Evolutionary conservation across 2,888 invertebrate genomes (phyloP).

Genomic region (Agapetus fuscipes): DNA sequence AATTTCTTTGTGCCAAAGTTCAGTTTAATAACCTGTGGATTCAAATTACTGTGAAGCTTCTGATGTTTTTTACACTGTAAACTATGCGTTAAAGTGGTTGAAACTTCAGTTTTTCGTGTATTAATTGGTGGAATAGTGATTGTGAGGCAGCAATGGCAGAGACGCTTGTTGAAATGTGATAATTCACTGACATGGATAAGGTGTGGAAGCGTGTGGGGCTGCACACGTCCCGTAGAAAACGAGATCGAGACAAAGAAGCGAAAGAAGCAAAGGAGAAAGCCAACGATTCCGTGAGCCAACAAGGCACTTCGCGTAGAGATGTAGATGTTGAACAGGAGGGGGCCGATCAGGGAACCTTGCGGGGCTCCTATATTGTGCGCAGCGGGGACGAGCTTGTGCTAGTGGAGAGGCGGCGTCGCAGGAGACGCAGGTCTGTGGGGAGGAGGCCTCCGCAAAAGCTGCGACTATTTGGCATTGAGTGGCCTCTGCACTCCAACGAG

Average conservation of each 20-base stretch:
- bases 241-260: conserved; percentile 29
- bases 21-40: too few relatives aligned
- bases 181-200: conserved; percentile 46
- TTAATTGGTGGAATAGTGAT: too few relatives aligned
- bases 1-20: too few relatives aligned
- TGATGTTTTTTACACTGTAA: too few relatives aligned
- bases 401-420: conserved; percentile 39
- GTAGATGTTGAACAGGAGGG: conserved; percentile 4
- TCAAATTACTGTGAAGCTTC: too few relatives aligned
- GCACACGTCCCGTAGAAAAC: conserved; percentile 48
- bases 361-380: conserved; percentile 42
- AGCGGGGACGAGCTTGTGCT: conserved; percentile 45
- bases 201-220: conserved; percentile 48
- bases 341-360: conserved; percentile 34
- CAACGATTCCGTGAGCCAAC: conserved; percentile 20
- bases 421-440: conserved; percentile 41
- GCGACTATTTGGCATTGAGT: conserved; percentile 45
- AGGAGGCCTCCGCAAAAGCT: conserved; percentile 42
- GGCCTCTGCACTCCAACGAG: conserved; percentile 45
- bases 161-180: too few relatives aligned
- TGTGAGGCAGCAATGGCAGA: too few relatives aligned
- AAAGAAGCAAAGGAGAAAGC: conserved; percentile 31
- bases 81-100: too few relatives aligned
- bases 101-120: too few relatives aligned
- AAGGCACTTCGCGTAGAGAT: too few relatives aligned